Base-by-base conservation (phyloP, 2,113 vertebrate species). In the Pseudopipra pipra region DNA sequence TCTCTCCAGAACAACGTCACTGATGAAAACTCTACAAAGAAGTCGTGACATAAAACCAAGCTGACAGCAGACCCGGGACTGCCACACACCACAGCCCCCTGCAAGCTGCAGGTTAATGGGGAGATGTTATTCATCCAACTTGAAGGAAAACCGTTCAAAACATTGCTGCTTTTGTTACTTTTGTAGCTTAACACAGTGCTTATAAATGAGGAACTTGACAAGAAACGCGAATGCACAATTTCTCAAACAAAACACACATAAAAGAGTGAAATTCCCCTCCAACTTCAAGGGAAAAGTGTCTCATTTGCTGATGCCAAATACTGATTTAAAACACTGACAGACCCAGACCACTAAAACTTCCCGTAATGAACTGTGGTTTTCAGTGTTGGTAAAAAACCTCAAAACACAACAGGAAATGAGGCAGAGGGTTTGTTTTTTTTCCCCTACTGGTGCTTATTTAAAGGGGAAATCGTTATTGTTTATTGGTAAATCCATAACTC, bases 401-500 rank as follows among this genome's bases (percentile, higher is more conserved):
- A 97, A 97, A 96, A 97, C 96, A 95, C 95, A 97, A 96, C 97
- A 97, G 96, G 96, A 97, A 97, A 95, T 92, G 95, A 94, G 91
- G 94, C 86, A 93, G 88, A 81, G 90, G 76, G n/a, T 93, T 92
- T 94, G 87, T 94, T 94, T 94, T 94, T 61, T 86, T 93, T 90
- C 81, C 76, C 73, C 47, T 74, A 37, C 73, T 84, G 49, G 68
- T 92, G 58, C 91, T 87, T 75, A 63, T 84, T 94, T 66, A 78
- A 87, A 92, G 58, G 59, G 44, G 70, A 90, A 95, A 95, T 94
- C 1, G 9, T 95, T 93, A 73, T 81, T 28, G 1, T 88, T 95
- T 68, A 91, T 89, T 89, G 85, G 75, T 88, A 92, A 94, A 89
- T 87, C 72, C 43, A 49, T 83, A 94, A 87, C 56, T 93, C 52